A percentile compares a stretch with the other conserved stretches of the same genome.
Evolutionary conservation across 2,888 invertebrate species (phyloP).

Genomic region (Nephrotoma appendiculata): DNA sequence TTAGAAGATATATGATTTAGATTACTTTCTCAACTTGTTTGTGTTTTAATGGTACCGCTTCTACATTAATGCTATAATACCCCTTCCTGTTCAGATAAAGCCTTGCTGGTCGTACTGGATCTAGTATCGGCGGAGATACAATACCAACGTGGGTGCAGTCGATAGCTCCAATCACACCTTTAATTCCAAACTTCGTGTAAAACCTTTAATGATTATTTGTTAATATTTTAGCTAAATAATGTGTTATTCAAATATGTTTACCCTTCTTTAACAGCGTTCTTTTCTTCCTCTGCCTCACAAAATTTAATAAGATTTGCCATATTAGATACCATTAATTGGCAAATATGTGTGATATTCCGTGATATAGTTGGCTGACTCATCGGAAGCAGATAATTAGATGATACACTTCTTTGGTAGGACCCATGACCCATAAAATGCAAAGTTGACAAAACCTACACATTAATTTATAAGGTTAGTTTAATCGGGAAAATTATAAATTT

Average conservation of each 20-base stretch:
- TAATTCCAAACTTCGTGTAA: constrained; percentile 4
- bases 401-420: background rate
- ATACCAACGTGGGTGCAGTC: constrained; percentile 10
- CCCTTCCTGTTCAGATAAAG: constrained; percentile 12
- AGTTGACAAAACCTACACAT: background rate
- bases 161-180: constrained; percentile 10
- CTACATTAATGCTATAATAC: constrained; percentile 10
- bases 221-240: background rate
- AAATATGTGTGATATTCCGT: background rate
- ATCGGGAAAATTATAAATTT: background rate
- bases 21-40: background rate
- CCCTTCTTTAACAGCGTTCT: too few species aligned
- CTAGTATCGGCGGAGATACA: constrained; percentile 6
- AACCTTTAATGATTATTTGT: background rate
- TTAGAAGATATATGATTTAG: background rate
- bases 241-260: background rate
- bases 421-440: background rate
- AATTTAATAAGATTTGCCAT: background rate
- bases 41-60: constrained; percentile 6
- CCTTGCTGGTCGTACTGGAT: constrained; percentile 1
- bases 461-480: too few species aligned
- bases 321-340: background rate
- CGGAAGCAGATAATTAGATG: background rate
- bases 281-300: too few species aligned
- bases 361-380: too few species aligned